These are phyloP conservation scores for Takifugu rubripes DNA, from an alignment of 2,797 vertebrate species.

Conservation along the genomic window DNA sequence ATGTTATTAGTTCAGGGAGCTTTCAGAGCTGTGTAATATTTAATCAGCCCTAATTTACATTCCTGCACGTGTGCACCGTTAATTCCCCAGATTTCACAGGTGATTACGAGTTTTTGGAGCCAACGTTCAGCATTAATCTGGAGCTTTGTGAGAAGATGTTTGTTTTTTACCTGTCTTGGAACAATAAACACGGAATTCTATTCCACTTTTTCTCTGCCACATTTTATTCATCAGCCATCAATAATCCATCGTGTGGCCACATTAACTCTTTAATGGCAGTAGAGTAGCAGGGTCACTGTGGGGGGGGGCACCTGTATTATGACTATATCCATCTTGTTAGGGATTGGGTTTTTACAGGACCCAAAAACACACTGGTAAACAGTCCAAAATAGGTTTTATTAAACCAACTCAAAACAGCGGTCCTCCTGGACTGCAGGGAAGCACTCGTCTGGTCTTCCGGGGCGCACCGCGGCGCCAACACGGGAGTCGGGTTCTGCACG, in stretches of 20 bases:
- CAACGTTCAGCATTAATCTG: conserved; percentile 2
- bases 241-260: conserved; percentile 35
- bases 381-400: no score
- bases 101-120: conserved; percentile 3
- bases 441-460: no score
- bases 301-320: conserved; percentile 24
- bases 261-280: conserved; percentile 45
- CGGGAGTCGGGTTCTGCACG: no score
- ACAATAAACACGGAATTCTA: conserved; percentile 20
- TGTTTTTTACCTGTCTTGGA: conserved; percentile 6
- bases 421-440: no score
- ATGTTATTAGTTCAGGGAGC: neutral
- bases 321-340: conserved; percentile 20
- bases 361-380: no score
- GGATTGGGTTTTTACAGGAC: no score
- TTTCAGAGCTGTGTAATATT: conserved; percentile 10
- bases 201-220: neutral
- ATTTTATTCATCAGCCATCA: conserved; percentile 34
- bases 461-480: no score
- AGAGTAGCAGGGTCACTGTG: conserved; percentile 47
- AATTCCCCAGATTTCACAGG: conserved; percentile 6
- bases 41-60: conserved; percentile 6
- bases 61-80: conserved; percentile 7
- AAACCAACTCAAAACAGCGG: no score
- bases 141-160: conserved; percentile 1